Evolutionary conservation across 2,113 vertebrate species (phyloP), one percentile per base, ranked within the genome.

Genomic region (Saccopteryx leptura): DNA sequence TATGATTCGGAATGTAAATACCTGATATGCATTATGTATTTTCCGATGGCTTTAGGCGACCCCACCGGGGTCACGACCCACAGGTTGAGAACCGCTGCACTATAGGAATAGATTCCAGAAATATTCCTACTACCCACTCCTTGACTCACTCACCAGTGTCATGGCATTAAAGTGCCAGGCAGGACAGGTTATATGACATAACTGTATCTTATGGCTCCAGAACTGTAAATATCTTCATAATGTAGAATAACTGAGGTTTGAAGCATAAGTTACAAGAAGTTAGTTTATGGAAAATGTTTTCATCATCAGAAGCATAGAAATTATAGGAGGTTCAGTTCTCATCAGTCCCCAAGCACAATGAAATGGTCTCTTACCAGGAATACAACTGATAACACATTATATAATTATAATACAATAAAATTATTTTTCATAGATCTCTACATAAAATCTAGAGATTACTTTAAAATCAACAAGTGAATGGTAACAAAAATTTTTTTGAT

Each of bases 381-480:
- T 81, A 31, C 54, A 87, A 18, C 15, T 89, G 33, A 39, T 52
- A 89, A 88, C 23, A 80, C 58, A 39, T 9, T 54, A 74, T 52
- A n/a, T 33, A 71, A 54, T 54, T 56, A 82, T 31, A 95, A 96
- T 46, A 68, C 0, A 54, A 48, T 87, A 46, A 91, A 88, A 87
- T 76, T 81, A 21, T 1, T 75, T 78, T 91, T 92, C 52, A 75
- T 39, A 82, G 39, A 23, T 72, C 54, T 80, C 87, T 83, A 33
- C 23, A 33, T 90, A 21, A 91, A 94, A 83, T 54, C 72, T 91
- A 91, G 93, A 79, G 19, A 83, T 78, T 83, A 85, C 13, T 74
- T 31, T 76, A 39, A 46, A 65, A 80, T n/a, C 28, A 89, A 66
- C 31, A 91, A 85, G 24, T 87, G n/a, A 88, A 54, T 31, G 24